These are phyloP conservation scores for Trachelus stipa DNA, from an alignment of 2,888 invertebrate genomes.

Conservation along the genomic window DNA sequence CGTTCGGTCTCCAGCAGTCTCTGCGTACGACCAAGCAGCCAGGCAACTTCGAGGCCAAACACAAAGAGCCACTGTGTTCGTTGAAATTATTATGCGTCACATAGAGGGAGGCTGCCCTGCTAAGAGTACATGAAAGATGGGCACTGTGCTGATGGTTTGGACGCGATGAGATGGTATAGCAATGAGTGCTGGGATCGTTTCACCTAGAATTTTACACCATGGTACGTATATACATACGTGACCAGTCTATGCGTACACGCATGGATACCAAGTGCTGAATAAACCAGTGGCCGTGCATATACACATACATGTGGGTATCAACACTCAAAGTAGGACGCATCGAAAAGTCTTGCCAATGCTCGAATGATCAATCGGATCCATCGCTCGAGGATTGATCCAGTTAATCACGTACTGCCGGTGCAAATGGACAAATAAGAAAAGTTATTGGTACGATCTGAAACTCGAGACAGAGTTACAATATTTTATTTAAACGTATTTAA, in stretches of 20 bases:
- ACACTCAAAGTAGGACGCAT: background rate
- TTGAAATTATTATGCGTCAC: slow-evolving; percentile 23
- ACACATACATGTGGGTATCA: background rate
- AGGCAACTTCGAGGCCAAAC: slow-evolving; percentile 11
- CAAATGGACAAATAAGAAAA: background rate
- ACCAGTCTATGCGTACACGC: background rate
- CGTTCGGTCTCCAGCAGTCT: background rate
- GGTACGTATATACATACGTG: background rate
- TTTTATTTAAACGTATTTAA: background rate
- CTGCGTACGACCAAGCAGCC: background rate
- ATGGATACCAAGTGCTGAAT: background rate
- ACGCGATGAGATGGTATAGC: background rate
- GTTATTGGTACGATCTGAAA: background rate
- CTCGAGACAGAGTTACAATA: background rate
- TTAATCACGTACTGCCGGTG: background rate
- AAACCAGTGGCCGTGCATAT: background rate
- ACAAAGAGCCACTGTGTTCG: slow-evolving; percentile 23
- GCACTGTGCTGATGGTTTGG: background rate
- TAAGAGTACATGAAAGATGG: background rate
- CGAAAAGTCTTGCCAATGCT: background rate
- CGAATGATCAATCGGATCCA: background rate
- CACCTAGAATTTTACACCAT: background rate
- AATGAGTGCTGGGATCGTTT: background rate
- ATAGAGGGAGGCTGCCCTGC: background rate
- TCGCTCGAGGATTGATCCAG: background rate